Evolutionary conservation across 2,797 vertebrate genomes (phyloP).

Genomic region (Poeciliopsis gracilis): DNA sequence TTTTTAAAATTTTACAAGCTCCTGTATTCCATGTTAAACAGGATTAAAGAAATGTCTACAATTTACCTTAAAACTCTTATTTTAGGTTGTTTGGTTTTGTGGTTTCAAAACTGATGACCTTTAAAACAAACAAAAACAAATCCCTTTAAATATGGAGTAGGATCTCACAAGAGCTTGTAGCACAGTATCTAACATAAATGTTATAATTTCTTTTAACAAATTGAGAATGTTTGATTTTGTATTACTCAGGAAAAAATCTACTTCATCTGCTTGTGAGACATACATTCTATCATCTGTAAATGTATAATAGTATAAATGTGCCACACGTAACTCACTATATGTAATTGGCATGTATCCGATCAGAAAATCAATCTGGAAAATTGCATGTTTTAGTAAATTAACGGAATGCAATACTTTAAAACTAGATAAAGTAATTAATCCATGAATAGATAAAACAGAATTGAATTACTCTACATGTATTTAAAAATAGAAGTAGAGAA

Average conservation of each 20-base stretch:
- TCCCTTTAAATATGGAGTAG: background rate
- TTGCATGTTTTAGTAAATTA: background rate
- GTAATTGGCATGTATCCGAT: background rate
- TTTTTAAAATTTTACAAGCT: slow-evolving; percentile 89
- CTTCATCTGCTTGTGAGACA: background rate
- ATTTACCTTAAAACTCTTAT: slow-evolving; percentile 84
- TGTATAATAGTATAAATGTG: no score
- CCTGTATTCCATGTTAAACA: slow-evolving; percentile 94
- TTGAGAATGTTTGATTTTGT: background rate
- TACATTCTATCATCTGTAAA: background rate
- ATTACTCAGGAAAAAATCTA: background rate
- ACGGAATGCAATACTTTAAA: background rate
- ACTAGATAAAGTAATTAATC: background rate
- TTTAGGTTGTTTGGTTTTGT: background rate
- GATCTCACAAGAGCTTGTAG: background rate
- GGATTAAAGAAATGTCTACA: slow-evolving; percentile 95
- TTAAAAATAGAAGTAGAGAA: background rate
- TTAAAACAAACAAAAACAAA: background rate
- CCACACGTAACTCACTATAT: background rate
- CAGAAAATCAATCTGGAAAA: background rate
- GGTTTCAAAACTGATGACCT: background rate
- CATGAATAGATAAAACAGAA: background rate
- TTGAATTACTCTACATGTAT: background rate
- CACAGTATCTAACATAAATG: background rate
- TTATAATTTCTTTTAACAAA: background rate